Evolutionary conservation across 2,888 invertebrate species (phyloP).

Genomic region (Drosophila incognita): DNA sequence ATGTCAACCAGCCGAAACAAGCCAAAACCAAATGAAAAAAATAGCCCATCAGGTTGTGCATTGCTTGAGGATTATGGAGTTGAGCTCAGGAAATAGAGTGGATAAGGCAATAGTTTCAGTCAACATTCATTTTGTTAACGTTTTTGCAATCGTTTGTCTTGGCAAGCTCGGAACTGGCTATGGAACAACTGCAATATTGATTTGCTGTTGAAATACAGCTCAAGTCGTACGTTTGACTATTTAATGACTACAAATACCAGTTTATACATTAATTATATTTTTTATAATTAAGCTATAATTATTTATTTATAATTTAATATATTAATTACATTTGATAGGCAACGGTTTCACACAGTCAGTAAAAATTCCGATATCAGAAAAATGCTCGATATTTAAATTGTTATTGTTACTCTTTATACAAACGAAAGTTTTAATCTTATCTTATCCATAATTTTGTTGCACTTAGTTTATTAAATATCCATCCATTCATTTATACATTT

Average conservation of each 20-base stretch:
- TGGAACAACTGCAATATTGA: not conserved
- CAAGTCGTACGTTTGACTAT: not conserved
- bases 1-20: conserved; percentile 54
- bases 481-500: not conserved
- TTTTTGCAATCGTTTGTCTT: not conserved
- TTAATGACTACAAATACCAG: not conserved
- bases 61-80: conserved; percentile 21
- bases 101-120: not conserved
- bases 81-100: not conserved
- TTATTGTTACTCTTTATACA: not conserved
- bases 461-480: not conserved
- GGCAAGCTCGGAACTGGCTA: not conserved
- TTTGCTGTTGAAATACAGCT: not conserved
- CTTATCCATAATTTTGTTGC: not conserved
- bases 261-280: not conserved
- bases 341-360: not conserved
- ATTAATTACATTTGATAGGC: not conserved
- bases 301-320: not conserved
- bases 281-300: not conserved
- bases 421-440: not conserved
- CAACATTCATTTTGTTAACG: not conserved
- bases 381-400: too few species aligned
- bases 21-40: conserved; percentile 11
- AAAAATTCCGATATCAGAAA: not conserved
- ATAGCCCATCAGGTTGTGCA: conserved; percentile 32